phyloP scores from a whole-genome alignment of 1,140 invertebrate genomes.

The Rhynchophorus ferrugineus region DNA sequence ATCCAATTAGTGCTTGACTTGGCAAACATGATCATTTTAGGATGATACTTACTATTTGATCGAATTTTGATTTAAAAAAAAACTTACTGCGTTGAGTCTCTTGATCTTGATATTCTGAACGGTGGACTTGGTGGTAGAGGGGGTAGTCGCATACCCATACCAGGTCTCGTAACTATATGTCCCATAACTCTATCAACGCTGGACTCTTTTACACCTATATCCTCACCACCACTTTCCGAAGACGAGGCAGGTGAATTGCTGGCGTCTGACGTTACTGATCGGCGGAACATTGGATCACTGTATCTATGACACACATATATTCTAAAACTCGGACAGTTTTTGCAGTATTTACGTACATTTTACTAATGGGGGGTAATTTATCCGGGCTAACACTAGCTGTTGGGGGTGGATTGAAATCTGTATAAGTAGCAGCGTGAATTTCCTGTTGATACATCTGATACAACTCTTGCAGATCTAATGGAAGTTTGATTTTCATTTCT shows the following conservation, averaged over 20 bases:
- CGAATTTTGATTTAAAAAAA: background rate
- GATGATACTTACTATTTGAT: too few relatives aligned
- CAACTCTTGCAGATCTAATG: conserved; percentile 73
- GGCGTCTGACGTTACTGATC: conserved; percentile 21
- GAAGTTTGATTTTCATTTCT: conserved; percentile 60
- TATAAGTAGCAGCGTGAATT: conserved; percentile 67
- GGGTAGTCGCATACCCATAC: conserved; percentile 31
- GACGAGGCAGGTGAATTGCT: conserved; percentile 36
- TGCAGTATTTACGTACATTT: conserved; percentile 36
- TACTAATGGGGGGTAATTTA: conserved; percentile 43
- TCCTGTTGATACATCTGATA: conserved; percentile 81
- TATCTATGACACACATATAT: conserved; percentile 28
- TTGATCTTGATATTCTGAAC: conserved; percentile 10
- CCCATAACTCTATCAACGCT: conserved; percentile 39
- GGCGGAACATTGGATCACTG: conserved; percentile 36
- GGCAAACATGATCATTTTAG: too few relatives aligned
- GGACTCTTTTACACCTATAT: conserved; percentile 24
- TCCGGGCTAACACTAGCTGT: conserved; percentile 33
- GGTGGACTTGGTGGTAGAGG: conserved; percentile 37
- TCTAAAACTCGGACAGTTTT: background rate
- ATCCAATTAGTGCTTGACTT: too few relatives aligned
- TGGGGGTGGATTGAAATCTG: conserved; percentile 47
- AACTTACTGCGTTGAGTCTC: conserved; percentile 14
- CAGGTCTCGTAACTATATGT: conserved; percentile 34
- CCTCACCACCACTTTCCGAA: conserved; percentile 33